Conservation (phyloP, 2,888 invertebrate species). For the Bugulina stolonifera region DNA sequence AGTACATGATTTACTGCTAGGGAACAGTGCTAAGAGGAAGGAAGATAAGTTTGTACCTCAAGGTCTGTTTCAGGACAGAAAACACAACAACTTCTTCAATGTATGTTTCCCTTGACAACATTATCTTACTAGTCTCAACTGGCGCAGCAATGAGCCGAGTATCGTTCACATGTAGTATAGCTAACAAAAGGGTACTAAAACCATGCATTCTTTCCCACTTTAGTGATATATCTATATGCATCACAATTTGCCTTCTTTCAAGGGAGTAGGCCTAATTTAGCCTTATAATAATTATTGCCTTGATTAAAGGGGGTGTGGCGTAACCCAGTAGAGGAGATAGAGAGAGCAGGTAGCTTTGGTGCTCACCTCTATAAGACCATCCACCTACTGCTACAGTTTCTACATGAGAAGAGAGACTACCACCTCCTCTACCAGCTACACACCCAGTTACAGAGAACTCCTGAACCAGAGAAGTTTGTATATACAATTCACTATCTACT, state of each 20-base stretch:
- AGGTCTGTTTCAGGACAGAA: conserved; percentile 80
- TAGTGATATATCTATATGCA: too few relatives aligned
- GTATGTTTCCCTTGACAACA: conserved; percentile 55
- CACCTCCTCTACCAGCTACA: conserved; percentile 73
- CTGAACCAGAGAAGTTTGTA: conserved; percentile 76
- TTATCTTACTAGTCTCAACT: too few relatives aligned
- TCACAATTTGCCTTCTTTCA: too few relatives aligned
- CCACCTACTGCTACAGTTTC: conserved; percentile 71
- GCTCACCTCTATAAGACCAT: conserved; percentile 84
- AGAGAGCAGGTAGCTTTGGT: conserved; percentile 83
- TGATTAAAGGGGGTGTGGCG: conserved; percentile 75
- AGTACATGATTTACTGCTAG: conserved; percentile 41
- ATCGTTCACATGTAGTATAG: too few relatives aligned
- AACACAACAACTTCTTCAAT: conserved; percentile 80
- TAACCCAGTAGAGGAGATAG: conserved; percentile 81
- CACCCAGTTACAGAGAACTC: conserved; percentile 69
- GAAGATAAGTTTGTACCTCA: conserved; percentile 56
- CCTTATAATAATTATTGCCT: not conserved
- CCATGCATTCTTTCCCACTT: too few relatives aligned
- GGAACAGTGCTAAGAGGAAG: conserved; percentile 45
- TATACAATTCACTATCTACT: too few relatives aligned
- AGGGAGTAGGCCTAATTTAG: too few relatives aligned
- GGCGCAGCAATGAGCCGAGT: too few relatives aligned
- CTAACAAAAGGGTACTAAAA: too few relatives aligned
- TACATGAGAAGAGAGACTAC: conserved; percentile 73